Base-by-base conservation (phyloP, 2,888 invertebrate genomes). In the Macrophya annulata region DNA sequence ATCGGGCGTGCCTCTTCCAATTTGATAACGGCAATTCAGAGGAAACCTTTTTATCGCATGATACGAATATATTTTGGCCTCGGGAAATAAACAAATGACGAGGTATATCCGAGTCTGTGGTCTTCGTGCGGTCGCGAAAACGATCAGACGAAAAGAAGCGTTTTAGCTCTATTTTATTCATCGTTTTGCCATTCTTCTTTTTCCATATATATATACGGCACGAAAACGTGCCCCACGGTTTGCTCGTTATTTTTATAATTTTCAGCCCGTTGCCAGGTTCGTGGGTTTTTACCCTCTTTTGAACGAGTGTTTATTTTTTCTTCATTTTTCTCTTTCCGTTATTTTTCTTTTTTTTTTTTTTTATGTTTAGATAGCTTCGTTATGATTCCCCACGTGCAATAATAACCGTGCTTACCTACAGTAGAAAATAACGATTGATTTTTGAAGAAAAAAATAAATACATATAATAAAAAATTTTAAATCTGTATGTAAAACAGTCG, bases 211-310 rank as follows among this genome's bases (percentile, higher is more conserved):
- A 62, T 17, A 21, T 37, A 81, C 12, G 43, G 40, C 8, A 51
- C 21, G 31, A 40, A 40, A 81, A 62, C 81, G 81, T 81, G 81
- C 81, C 45, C 12, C 59, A 15, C 43, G 40, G 51, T 62, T 62
- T 43, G 21, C 81, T 81, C 81, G 81, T 81, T 81, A 81, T 81
- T 81, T 62, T 81, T 51, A 25, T 62, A 81, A 81, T 79, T 79
- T 76, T 37, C 59, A 62, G 48, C 2, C 48, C 55, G 55, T 45
- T 45, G 10, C 43, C 74, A 21, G 45, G 74, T 17, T 31, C 55
- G 25, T 48, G 17, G 31, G n/a, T 55, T 51, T 55, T 43, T 62
- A 43, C 8, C 40, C 40, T 62, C 43, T 43, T 40, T 81, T 62
- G 5, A 43, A 62, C 62, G 10, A 62, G 43, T 31, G 55, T 51